Percentiles rank a stretch among this genome's conserved stretches.
Conservation (phyloP, 2,888 invertebrate genomes). For the Chaetogeoica ovagalla region DNA sequence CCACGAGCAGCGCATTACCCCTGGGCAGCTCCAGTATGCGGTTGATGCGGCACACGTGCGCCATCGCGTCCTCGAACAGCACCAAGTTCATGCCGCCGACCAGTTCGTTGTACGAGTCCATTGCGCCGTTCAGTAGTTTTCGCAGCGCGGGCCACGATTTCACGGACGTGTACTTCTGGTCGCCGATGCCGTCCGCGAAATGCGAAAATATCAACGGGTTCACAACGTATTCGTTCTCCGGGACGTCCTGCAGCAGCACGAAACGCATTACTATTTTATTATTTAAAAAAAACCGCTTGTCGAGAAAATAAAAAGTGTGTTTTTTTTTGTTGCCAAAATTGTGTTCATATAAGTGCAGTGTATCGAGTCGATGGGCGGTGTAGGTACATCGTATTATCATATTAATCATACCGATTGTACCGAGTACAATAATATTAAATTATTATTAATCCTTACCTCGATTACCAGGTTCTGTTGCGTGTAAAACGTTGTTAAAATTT, state of each 20-base stretch:
- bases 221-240: slow-evolving; percentile 72
- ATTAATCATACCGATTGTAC: too few relatives aligned
- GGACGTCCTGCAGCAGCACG: slow-evolving; percentile 64
- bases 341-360: too few relatives aligned
- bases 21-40: slow-evolving; percentile 88
- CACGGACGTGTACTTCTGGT: slow-evolving; percentile 86
- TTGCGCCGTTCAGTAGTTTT: slow-evolving; percentile 76
- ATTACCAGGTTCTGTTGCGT: slow-evolving; percentile 47
- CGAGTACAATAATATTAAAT: too few relatives aligned
- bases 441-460: slow-evolving; percentile 50
- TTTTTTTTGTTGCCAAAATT: too few relatives aligned
- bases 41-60: slow-evolving; percentile 88
- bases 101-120: slow-evolving; percentile 84
- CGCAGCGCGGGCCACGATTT: slow-evolving; percentile 71
- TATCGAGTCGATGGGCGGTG: too few relatives aligned
- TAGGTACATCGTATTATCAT: too few relatives aligned
- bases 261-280: too few relatives aligned
- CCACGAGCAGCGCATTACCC: slow-evolving; percentile 88
- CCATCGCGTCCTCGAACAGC: slow-evolving; percentile 93
- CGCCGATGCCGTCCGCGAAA: slow-evolving; percentile 88
- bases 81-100: slow-evolving; percentile 90
- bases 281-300: too few relatives aligned
- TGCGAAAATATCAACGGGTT: slow-evolving; percentile 88
- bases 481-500: background rate
- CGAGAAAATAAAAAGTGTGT: too few relatives aligned